Conservation (phyloP, 2,113 vertebrate species). For the Turdus rufiventris region DNA sequence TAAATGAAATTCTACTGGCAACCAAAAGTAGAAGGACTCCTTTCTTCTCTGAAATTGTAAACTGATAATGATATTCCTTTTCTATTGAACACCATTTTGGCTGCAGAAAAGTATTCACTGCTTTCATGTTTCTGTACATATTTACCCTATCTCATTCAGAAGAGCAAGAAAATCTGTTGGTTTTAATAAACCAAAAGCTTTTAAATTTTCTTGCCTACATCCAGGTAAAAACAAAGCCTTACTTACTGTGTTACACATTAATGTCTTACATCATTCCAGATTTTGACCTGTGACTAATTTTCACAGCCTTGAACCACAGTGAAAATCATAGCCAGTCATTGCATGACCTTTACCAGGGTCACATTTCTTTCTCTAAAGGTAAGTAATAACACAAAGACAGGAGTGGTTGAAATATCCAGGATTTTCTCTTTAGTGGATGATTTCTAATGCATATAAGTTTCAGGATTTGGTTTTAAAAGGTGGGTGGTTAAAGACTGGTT, state of each 20-base stretch:
- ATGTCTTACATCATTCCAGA: not conserved
- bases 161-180: not conserved
- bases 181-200: not conserved
- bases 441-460: not conserved
- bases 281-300: not conserved
- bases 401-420: not conserved
- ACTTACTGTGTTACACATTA: not conserved
- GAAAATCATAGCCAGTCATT: not conserved
- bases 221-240: not conserved
- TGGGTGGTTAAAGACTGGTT: not conserved
- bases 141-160: not conserved
- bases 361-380: not conserved
- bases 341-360: not conserved
- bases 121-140: not conserved
- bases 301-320: not conserved
- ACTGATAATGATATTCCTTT: not conserved
- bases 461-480: not conserved
- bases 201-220: not conserved
- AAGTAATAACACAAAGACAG: not conserved
- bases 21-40: not conserved
- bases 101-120: not conserved
- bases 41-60: not conserved
- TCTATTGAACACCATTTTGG: not conserved
- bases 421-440: not conserved
- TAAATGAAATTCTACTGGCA: not conserved